Conservation (phyloP, 2,888 invertebrate genomes). For the Carabus problematicus region DNA sequence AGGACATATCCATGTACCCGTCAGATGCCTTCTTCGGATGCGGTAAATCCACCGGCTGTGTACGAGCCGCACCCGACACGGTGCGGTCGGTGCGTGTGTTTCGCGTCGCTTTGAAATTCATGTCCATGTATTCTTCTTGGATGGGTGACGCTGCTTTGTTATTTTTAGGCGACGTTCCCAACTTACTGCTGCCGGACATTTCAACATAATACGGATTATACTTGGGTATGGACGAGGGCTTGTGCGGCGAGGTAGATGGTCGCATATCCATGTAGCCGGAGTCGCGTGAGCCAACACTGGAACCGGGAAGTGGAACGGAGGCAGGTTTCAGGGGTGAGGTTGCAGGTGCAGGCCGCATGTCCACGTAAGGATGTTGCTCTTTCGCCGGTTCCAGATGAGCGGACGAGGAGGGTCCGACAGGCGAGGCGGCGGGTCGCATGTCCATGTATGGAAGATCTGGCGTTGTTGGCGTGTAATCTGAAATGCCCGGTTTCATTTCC, state of each 20-base stretch:
- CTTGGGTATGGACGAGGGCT: conserved; percentile 48
- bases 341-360: conserved; percentile 58
- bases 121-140: conserved; percentile 58
- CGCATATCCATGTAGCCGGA: conserved; percentile 43
- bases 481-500: conserved; percentile 58
- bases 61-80: conserved; percentile 49
- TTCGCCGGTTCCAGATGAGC: conserved; percentile 52
- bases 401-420: conserved; percentile 47
- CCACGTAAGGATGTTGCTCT: conserved; percentile 60
- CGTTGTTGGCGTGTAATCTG: conserved; percentile 46
- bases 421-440: conserved; percentile 51
- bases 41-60: conserved; percentile 58
- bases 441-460: conserved; percentile 49
- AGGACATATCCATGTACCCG: conserved; percentile 74
- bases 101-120: conserved; percentile 54
- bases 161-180: conserved; percentile 44
- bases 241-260: conserved; percentile 35
- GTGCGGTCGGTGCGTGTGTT: conserved; percentile 52
- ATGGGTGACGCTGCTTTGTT: conserved; percentile 51
- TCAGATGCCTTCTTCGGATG: conserved; percentile 61
- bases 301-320: conserved; percentile 41
- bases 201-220: conserved; percentile 52
- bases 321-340: conserved; percentile 49
- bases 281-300: conserved; percentile 24
- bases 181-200: conserved; percentile 57